Evolutionary conservation across 2,888 invertebrate species (phyloP), one percentile per base, ranked within the genome.

Genomic region (Pardosa pseudoannulata): DNA sequence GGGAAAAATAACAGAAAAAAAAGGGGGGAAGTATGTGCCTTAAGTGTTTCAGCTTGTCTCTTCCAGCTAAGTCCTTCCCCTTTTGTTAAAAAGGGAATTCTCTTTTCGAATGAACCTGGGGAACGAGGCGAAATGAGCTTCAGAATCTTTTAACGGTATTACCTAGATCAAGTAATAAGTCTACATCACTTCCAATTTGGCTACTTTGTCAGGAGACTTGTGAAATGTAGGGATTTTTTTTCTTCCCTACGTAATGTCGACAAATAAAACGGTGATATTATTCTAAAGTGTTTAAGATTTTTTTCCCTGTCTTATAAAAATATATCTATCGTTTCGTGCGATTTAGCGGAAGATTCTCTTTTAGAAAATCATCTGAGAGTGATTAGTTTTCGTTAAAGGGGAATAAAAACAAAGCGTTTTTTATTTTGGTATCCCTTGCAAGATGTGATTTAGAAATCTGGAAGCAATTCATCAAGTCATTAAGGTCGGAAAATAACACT

Each of bases 181-280:
- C 81, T 81, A 68, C 75, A 81, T 81, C 81, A 70, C 62, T 81
- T 75, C 67, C 81, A 81, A 81, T 81, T 81, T 70, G 19, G 67
- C 73, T 67, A 70, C 81, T 75, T 81, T 75, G 72, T 80, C 81
- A 62, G 36, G 73, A 74, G 56, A 56, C 62, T 56, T 23, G 56
- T 56, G 56, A 56, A 56, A 56, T 5, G 56, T 56, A 56, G 23
- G 56, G 56, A 56, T 56, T 56, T 56, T 23, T 56, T 23, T 11
- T 23, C 23, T 23, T 56, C 16, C 16, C 56, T 56, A 23, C n/a
- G 56, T 11, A 23, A 56, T 56, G 56, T 56, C 56, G 56, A 23
- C 19, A 56, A 23, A 56, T 56, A 56, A 56, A 56, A 56, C 56
- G 56, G 16, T 16, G 23, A 56, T 23, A 56, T 23, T 56, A 56